phyloP scores from a whole-genome alignment of 1,140 invertebrate species.

The Copidosoma floridanum region DNA sequence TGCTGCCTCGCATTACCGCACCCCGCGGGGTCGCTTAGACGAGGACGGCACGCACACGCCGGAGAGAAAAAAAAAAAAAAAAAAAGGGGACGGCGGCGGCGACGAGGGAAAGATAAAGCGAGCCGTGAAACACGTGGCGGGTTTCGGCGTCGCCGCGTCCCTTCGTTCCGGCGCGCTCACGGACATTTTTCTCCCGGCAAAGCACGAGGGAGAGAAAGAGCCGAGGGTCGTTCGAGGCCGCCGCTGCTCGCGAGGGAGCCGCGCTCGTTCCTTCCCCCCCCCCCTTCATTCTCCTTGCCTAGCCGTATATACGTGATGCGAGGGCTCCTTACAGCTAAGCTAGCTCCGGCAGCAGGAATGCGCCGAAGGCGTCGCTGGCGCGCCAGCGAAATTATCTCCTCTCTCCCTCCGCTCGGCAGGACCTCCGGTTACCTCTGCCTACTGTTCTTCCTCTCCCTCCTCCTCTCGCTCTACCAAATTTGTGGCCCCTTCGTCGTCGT shows the following conservation, averaged over 20 bases:
- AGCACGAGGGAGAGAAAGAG: constrained; percentile 11
- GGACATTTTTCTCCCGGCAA: background rate
- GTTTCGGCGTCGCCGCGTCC: constrained; percentile 23
- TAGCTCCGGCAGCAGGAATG: no score
- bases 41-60: no score
- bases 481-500: background rate
- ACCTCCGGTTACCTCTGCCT: no score
- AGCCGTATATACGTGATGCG: no score
- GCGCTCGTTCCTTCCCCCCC: background rate
- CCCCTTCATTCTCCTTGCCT: constrained; percentile 4
- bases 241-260: no score
- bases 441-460: background rate
- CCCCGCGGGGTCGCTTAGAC: constrained; percentile 7
- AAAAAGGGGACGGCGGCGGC: background rate
- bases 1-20: constrained; percentile 9
- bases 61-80: no score
- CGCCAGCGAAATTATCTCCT: constrained; percentile 22
- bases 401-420: background rate
- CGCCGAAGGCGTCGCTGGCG: constrained; percentile 20
- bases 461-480: background rate
- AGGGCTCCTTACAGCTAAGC: no score
- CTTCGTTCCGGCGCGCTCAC: constrained; percentile 16
- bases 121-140: constrained; percentile 25
- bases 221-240: no score
- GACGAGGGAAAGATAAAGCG: background rate